Base-by-base conservation (phyloP, 2,888 invertebrate genomes). In the Lypha dubia region DNA sequence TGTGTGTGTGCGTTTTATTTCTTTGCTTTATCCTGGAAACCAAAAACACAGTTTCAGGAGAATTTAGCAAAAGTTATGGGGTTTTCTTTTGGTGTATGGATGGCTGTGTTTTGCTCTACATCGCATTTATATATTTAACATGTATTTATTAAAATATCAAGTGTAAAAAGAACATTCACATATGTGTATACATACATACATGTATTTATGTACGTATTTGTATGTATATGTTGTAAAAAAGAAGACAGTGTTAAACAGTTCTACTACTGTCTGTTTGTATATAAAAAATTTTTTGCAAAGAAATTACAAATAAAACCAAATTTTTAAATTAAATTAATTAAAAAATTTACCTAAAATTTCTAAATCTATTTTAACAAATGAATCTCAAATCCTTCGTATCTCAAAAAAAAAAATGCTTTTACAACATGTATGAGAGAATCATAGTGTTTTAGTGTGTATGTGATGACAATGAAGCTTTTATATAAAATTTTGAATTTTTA, bases 81-180 rank as follows among this genome's bases (percentile, higher is more conserved):
- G 13, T 49, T 53, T 22, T 53, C 15, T 13, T 24, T 24, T 32
- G 17, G 28, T n/a, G 49, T 38, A 13, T 62, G 15, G 11, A n/a
- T 60, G 15, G 11, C 11, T 60, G 3, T 58, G 13, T 46, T 60
- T 44, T 22, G 41, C 24, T 62, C 41, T 38, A 17, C 38, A 20
- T 35, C n/a, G 41, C 20, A 49, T 22, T 6, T 63, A 24, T 11
- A 44, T 28, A 32, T n/a, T n/a, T n/a, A n/a, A n/a, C n/a, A n/a
- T n/a, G n/a, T n/a, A n/a, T n/a, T n/a, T 28, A 56, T n/a, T 28
- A 60, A 77, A 77, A 77, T 68, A 51, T 51, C 56, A 67, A 56
- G 15, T 53, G 8, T 32, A 15, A 7, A n/a, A 44, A 35, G 6
- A 8, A 24, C 24, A 24, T 56, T 38, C 9, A 17, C 22, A 68